Percentiles rank a stretch among this genome's conserved stretches.
phyloP scores from a whole-genome alignment of 1,140 invertebrate genomes.

The Reticulitermes speratus region DNA sequence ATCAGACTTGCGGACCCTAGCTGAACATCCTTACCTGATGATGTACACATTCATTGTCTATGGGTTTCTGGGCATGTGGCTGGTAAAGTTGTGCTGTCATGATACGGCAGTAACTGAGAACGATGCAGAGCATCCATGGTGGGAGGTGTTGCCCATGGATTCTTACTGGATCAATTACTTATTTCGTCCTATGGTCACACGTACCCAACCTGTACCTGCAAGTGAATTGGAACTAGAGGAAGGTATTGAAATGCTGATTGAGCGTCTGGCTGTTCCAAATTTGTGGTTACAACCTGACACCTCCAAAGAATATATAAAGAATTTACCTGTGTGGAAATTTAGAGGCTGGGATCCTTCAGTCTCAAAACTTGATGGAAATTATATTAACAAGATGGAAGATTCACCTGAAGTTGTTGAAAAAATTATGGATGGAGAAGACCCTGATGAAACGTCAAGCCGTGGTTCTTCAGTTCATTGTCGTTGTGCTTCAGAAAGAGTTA shows the following conservation, averaged over 20 bases:
- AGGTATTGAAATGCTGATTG: slow-evolving; percentile 47
- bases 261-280: slow-evolving; percentile 50
- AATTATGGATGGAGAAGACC: slow-evolving; percentile 32
- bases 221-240: slow-evolving; percentile 44
- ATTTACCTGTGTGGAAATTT: slow-evolving; percentile 55
- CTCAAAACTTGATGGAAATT: not conserved
- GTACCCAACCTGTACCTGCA: slow-evolving; percentile 38
- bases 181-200: slow-evolving; percentile 43
- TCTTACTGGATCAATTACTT: slow-evolving; percentile 43
- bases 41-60: slow-evolving; percentile 30
- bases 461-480: not conserved
- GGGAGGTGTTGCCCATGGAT: slow-evolving; percentile 41
- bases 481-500: slow-evolving; percentile 12
- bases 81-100: slow-evolving; percentile 4
- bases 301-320: slow-evolving; percentile 51
- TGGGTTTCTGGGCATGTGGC: slow-evolving; percentile 6
- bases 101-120: not conserved
- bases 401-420: slow-evolving; percentile 25
- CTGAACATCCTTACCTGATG: slow-evolving; percentile 32
- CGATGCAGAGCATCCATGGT: slow-evolving; percentile 35
- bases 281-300: slow-evolving; percentile 52
- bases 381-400: not conserved
- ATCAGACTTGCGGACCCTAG: slow-evolving; percentile 35
- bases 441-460: not conserved
- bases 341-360: slow-evolving; percentile 35